These are phyloP conservation scores for Alectura lathami DNA, from an alignment of 2,113 vertebrate genomes.

Conservation along the genomic window DNA sequence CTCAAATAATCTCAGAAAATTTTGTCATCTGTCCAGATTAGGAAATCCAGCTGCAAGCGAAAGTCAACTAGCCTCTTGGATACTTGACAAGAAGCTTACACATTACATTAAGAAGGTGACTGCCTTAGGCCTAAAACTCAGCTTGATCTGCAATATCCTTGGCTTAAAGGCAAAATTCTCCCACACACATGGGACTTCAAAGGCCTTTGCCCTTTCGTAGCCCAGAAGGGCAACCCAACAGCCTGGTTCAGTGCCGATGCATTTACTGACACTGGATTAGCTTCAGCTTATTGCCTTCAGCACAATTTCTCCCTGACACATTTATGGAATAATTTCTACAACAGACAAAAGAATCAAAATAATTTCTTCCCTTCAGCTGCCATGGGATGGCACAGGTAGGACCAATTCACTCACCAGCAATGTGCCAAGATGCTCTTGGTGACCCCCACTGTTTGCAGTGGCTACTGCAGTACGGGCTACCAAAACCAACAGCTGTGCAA, in stretches of 20 bases:
- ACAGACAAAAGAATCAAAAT: background rate
- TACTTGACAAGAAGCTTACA: background rate
- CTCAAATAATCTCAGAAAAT: background rate
- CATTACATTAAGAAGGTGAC: background rate
- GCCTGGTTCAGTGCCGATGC: background rate
- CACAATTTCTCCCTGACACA: background rate
- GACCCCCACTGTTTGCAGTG: background rate
- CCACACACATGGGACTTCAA: background rate
- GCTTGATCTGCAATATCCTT: slow-evolving; percentile 5
- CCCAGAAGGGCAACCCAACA: background rate
- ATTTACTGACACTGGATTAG: background rate
- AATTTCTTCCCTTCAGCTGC: background rate
- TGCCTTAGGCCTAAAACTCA: background rate
- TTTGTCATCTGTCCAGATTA: background rate
- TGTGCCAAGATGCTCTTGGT: background rate
- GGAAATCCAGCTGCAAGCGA: background rate
- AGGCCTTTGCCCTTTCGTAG: background rate
- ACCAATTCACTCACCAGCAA: background rate
- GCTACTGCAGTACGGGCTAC: background rate
- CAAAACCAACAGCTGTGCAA: background rate
- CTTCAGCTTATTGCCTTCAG: background rate
- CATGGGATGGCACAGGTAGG: background rate
- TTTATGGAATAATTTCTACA: background rate
- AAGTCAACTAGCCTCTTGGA: background rate
- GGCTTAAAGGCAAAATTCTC: slow-evolving; percentile 16